Evolutionary conservation across 2,888 invertebrate species (phyloP).

Genomic region (Ephialtes manifestator): DNA sequence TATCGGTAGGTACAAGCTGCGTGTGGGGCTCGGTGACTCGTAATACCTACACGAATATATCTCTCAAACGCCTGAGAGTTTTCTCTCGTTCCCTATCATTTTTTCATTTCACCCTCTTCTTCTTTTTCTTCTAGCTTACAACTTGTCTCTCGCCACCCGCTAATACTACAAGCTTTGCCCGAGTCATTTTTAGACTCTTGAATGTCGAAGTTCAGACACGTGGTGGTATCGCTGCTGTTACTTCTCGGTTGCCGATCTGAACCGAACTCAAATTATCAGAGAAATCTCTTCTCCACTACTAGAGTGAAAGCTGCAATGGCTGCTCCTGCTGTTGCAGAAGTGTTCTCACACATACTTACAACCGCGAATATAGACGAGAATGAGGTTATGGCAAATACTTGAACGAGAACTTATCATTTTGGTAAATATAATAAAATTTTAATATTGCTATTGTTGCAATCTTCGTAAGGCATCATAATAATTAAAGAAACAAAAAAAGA

Average conservation of each 20-base stretch:
- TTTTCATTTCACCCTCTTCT: conserved; percentile 4
- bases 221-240: conserved; percentile 9
- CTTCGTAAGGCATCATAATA: too few relatives aligned
- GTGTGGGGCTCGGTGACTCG: not conserved
- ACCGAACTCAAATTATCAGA: not conserved
- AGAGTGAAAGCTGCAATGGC: conserved; percentile 25
- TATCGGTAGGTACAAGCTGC: conserved; percentile 38
- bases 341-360: not conserved
- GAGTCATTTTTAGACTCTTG: conserved; percentile 60
- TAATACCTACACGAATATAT: conserved; percentile 12
- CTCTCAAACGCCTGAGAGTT: not conserved
- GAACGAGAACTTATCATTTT: not conserved
- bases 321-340: not conserved
- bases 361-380: too few relatives aligned
- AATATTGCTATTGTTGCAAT: too few relatives aligned
- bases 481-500: too few relatives aligned
- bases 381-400: not conserved
- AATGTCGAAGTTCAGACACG: conserved; percentile 62
- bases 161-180: conserved; percentile 30
- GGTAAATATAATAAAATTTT: too few relatives aligned
- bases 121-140: not conserved
- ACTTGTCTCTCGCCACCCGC: conserved; percentile 37
- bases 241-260: not conserved
- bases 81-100: not conserved
- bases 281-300: conserved; percentile 5